phyloP scores from a whole-genome alignment of 2,113 vertebrate species.

The Galemys pyrenaicus region DNA sequence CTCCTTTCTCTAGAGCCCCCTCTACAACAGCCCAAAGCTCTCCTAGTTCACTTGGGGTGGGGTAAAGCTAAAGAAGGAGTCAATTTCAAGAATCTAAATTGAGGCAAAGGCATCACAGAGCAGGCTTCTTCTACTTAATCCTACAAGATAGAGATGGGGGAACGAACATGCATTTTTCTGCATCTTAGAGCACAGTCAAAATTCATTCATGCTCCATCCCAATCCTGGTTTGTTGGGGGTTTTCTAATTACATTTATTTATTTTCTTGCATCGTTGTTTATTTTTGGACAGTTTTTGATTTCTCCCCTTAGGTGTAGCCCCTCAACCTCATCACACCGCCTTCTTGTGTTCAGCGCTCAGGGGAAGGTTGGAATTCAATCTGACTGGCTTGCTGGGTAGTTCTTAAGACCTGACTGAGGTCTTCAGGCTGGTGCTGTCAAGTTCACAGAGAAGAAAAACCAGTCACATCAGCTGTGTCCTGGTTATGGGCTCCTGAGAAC shows the following conservation, averaged over 20 bases:
- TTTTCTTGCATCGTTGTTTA: too few species aligned
- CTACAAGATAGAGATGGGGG: background rate
- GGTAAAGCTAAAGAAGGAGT: background rate
- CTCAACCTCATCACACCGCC: background rate
- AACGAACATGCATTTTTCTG: background rate
- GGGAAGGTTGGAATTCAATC: slow-evolving; percentile 66
- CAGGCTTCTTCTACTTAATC: background rate
- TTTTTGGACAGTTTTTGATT: too few species aligned
- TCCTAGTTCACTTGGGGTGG: background rate
- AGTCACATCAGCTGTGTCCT: background rate
- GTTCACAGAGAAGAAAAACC: slow-evolving; percentile 15
- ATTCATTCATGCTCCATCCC: background rate
- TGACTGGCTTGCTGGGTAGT: slow-evolving; percentile 62
- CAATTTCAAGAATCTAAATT: background rate
- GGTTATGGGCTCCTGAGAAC: background rate
- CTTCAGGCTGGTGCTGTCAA: slow-evolving; percentile 35
- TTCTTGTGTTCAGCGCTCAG: slow-evolving; percentile 36
- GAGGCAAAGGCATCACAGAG: background rate
- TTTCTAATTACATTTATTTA: too few species aligned
- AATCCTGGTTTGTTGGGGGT: too few species aligned
- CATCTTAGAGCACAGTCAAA: background rate
- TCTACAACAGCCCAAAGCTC: background rate
- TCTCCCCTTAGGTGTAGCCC: too few species aligned
- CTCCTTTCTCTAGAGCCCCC: background rate
- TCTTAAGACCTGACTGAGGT: slow-evolving; percentile 57